Base-by-base conservation (phyloP, 1,140 invertebrate species). In the Pantala flavescens region DNA sequence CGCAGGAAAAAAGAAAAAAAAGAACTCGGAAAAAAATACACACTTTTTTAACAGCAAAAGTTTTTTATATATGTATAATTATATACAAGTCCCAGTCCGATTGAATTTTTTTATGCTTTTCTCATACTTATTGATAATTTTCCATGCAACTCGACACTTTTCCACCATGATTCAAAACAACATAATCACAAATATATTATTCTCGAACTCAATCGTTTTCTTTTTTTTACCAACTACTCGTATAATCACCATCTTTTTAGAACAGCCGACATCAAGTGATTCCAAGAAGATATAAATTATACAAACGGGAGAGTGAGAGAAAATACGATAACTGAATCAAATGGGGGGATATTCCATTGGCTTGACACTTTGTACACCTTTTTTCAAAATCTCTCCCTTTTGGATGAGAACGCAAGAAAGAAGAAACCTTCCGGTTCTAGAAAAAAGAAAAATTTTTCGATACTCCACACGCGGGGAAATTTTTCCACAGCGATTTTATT, bases 21-120 rank as follows among this genome's bases (percentile, higher is more conserved):
- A 36, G 28, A 36, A 36, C 2, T 36, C 9, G 28, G 28, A 36
- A 36, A 36, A 36, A 36, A 36, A 36, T 5, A 36, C 28, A 9
- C 28, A 36, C 28, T 5, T 5, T 19, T 63, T 63, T 63, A 63
- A 63, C 49, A 63, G 49, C 49, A 63, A 63, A 63, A 63, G 49
- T 63, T 63, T 63, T 63, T 63, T 63, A 63, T 63, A 63, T 63
- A 63, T 63, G 49, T 63, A 63, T 63, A 63, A 63, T 63, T 63
- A 63, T 63, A 63, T 63, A 63, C 49, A 63, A 63, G 49, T 63
- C 49, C 49, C 49, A 63, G 49, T 63, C 49, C 49, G 49, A 19
- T 63, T 63, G 3, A 63, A 63, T 63, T 63, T 63, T 63, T 63
- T 63, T 63, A 63, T 63, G 49, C 49, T 63, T 63, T 63, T 63